These are phyloP conservation scores for Globia sparganii DNA, from an alignment of 2,888 invertebrate genomes.

Conservation along the genomic window DNA sequence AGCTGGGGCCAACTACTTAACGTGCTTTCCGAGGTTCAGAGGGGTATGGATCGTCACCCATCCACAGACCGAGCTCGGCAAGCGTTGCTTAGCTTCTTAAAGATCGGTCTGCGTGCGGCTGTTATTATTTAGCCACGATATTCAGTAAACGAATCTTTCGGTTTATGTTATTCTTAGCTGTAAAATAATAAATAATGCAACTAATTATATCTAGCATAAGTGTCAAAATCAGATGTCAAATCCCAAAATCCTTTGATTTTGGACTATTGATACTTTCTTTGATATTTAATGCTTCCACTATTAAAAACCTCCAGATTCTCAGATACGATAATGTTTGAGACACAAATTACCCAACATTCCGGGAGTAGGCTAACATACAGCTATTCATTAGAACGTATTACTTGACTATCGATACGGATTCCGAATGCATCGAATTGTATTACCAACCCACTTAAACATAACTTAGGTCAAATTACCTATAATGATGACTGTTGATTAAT, in stretches of 20 bases:
- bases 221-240: background rate
- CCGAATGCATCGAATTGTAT: conserved; percentile 27
- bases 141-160: background rate
- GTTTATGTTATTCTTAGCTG: background rate
- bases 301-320: background rate
- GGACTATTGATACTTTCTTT: background rate
- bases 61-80: too few species aligned
- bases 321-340: background rate
- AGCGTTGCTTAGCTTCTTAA: too few species aligned
- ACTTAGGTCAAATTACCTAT: background rate
- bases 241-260: background rate
- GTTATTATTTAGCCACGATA: too few species aligned
- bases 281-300: background rate
- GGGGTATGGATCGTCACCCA: too few species aligned
- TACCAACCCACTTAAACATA: conserved; percentile 20
- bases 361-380: conserved; percentile 3
- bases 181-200: background rate
- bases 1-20: too few species aligned
- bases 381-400: conserved; percentile 24
- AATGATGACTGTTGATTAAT: background rate
- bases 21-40: too few species aligned
- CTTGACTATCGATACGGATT: conserved; percentile 24
- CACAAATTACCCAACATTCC: conserved; percentile 8
- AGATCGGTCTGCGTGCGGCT: too few species aligned
- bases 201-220: background rate